phyloP scores from a whole-genome alignment of 2,113 vertebrate genomes.

The Cebus imitator region DNA sequence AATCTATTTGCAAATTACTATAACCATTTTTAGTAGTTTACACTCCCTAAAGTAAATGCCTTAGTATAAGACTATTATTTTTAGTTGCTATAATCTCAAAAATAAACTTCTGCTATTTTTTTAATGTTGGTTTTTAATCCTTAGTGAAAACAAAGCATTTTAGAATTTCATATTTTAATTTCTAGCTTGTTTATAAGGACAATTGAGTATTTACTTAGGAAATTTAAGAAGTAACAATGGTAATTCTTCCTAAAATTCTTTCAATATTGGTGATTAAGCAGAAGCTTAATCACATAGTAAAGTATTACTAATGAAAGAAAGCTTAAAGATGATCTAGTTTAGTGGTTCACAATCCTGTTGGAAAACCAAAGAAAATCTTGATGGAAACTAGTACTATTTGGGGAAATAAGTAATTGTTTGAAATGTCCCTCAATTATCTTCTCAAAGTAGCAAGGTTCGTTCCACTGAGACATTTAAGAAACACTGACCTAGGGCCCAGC shows the following conservation, averaged over 20 bases:
- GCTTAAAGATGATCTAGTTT: not conserved
- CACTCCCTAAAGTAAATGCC: not conserved
- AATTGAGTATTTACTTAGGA: not conserved
- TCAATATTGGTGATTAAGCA: not conserved
- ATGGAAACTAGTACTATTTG: not conserved
- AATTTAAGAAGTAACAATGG: not conserved
- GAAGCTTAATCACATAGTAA: not conserved
- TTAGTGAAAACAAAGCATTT: constrained; percentile 18
- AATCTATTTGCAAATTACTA: not conserved
- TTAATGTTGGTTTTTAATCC: constrained; percentile 14
- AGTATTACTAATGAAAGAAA: not conserved
- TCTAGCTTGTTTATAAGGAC: not conserved
- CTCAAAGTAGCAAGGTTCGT: not conserved
- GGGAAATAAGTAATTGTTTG: not conserved
- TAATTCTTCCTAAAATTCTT: constrained; percentile 25
- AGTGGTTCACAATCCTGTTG: not conserved
- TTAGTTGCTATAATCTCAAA: not conserved
- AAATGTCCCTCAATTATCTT: not conserved
- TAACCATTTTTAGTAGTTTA: not conserved
- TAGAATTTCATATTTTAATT: constrained; percentile 12
- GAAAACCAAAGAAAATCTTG: constrained; percentile 9
- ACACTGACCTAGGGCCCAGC: too few species aligned
- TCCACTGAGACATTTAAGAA: not conserved
- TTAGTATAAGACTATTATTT: not conserved
- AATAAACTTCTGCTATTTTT: not conserved